Base-by-base conservation (phyloP, 2,888 invertebrate species). In the Perizoma flavofasciatum region DNA sequence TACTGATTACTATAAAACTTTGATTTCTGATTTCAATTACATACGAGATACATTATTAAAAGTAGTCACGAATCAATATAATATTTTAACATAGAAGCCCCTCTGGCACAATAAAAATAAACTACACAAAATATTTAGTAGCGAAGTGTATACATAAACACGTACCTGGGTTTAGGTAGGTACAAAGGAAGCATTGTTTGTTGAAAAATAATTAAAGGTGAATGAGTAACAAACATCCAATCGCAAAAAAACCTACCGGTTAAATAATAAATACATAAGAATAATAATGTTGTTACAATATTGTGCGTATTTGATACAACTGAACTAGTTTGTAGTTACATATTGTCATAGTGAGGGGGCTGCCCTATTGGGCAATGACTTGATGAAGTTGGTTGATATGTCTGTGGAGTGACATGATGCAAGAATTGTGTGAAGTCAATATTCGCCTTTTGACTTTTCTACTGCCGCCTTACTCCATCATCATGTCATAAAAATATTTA, bases 401-500 rank as follows among this genome's bases (percentile, higher is more conserved):
- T 89, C 75, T 63, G 71, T 74, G 74, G 70, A 76, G 85, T 86
- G 89, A 88, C 88, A 85, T 83, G 88, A 87, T 83, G 87, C 85
- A 83, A 84, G 72, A 83, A 85, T 72, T 84, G 85, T 88, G 84
- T 88, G 85, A 89, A 89, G 86, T 82, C 86, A 81, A n/a, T 60
- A 66, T 61, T 75, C 79, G 76, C 75, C 22, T 22, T 22, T 22
- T 22, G 22, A 22, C 22, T 71, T 77, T 71, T 78, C 78, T 79
- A 82, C 77, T 68, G 73, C 75, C 76, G 68, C 77, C 75, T 79
- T 78, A 77, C 75, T 78, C 75, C 82, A 89, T 32, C 89, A 89
- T 81, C 89, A 88, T 88, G 89, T 89, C 91, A 89, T 89, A 89
- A 91, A 86, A 91, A 88, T 89, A 89, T 85, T 84, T 77, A 79